Evolutionary conservation across 2,113 vertebrate species (phyloP).

Genomic region (Tragelaphus buxtoni): DNA sequence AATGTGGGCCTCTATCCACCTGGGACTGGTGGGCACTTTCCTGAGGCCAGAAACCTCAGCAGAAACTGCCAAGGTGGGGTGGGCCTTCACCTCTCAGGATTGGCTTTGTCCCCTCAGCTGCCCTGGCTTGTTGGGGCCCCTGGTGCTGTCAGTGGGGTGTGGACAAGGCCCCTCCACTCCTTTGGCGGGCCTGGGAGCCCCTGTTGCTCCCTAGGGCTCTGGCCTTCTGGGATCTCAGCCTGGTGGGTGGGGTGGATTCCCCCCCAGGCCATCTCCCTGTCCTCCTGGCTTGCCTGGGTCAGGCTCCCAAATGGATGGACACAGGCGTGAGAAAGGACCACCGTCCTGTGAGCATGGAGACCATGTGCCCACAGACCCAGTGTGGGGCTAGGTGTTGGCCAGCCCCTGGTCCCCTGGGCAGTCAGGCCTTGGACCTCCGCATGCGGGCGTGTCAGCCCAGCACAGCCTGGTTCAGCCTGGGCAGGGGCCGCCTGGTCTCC

Average conservation of each 20-base stretch:
- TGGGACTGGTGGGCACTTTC: background rate
- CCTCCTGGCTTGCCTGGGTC: background rate
- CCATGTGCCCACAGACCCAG: background rate
- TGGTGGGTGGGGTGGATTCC: fast-evolving
- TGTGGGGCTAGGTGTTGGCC: background rate
- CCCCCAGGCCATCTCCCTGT: background rate
- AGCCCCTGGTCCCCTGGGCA: background rate
- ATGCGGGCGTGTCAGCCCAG: background rate
- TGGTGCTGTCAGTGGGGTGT: background rate
- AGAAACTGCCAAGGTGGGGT: background rate
- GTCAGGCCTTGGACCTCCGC: background rate
- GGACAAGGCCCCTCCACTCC: background rate
- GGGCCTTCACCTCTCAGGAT: background rate
- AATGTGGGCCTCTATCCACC: background rate
- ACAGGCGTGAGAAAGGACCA: background rate
- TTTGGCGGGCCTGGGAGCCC: background rate
- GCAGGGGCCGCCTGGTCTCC: background rate
- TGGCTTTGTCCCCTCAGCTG: background rate
- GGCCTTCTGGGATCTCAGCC: background rate
- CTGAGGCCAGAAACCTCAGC: background rate
- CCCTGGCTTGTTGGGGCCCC: background rate
- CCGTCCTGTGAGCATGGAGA: background rate
- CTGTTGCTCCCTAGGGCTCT: background rate
- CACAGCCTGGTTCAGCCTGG: background rate
- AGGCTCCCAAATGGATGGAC: background rate